phyloP scores from a whole-genome alignment of 2,113 vertebrate species.

The Ammodytes dubius region DNA sequence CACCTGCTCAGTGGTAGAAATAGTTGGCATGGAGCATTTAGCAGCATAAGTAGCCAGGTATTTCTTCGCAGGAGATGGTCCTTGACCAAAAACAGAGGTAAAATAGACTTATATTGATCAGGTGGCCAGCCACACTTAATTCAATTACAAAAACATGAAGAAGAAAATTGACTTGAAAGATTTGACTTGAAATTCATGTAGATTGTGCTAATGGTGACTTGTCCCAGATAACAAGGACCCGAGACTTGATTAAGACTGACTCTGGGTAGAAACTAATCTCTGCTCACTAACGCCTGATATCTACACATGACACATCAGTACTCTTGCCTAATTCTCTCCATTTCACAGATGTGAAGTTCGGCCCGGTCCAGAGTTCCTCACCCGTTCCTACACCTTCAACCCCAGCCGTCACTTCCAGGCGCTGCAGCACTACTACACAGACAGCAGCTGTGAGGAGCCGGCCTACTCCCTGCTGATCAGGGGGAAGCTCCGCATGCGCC shows the following conservation, averaged over 20 bases:
- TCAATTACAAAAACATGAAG: background rate
- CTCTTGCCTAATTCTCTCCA: background rate
- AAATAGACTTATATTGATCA: background rate
- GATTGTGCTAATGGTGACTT: background rate
- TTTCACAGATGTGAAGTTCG: slow-evolving; percentile 90
- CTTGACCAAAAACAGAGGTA: slow-evolving; percentile 5
- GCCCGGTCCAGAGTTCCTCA: slow-evolving; percentile 92
- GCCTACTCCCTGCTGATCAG: slow-evolving; percentile 91
- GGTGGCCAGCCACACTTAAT: no score
- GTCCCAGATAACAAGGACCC: background rate
- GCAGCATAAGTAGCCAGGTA: background rate
- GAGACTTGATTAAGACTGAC: background rate
- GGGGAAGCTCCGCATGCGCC: slow-evolving; percentile 89
- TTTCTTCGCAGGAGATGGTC: background rate
- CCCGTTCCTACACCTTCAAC: slow-evolving; percentile 91
- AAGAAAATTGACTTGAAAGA: background rate
- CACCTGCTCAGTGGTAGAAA: background rate
- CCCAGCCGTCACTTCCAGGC: slow-evolving; percentile 89
- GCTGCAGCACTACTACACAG: slow-evolving; percentile 91
- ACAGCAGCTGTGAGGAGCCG: slow-evolving; percentile 87
- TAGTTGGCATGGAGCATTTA: background rate
- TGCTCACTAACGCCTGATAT: background rate
- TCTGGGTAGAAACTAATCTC: background rate
- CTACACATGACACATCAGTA: background rate
- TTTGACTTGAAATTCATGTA: no score